Base-by-base conservation (phyloP, 2,888 invertebrate species). In the Sussaba pulchella region DNA sequence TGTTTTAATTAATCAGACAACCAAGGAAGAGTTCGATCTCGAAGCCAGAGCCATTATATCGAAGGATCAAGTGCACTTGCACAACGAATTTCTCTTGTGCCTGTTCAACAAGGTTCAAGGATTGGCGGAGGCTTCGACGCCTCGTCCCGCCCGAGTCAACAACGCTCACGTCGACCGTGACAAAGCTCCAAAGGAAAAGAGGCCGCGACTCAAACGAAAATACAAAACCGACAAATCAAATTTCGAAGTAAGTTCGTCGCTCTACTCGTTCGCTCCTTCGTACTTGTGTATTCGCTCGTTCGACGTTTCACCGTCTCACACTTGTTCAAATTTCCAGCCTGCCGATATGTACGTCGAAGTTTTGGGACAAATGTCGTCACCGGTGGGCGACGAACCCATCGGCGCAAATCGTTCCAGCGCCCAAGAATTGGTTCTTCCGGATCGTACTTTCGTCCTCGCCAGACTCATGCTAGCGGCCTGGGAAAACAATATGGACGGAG, bases 401-500 rank as follows among this genome's bases (percentile, higher is more conserved):
- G 89, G 92, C 91, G 89, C 92, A 84, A 92, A 94, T 89, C 93
- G 95, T 80, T 95, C 94, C 85, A 95, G 94, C 78, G 94, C 93
- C 0, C 94, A 97, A 90, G 97, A 98, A 91, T 92, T 97, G 75
- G 96, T 97, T 87, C 92, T 98, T 79, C 98, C 98, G 0, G 98
- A 98, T 90, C 94, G 95, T 82, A 96, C 96, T 0, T 95, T 98
- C 88, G 95, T 98, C 4, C 94, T 96, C 81, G 97, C 97, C 0
- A 93, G 98, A 78, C 95, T 98, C 86, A 95, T 97, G 92, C 94
- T 98, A 9, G 96, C 96, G 3, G 97, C 98, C 5, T 98, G 98
- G 98, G 98, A 98, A 88, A 94, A 95, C 63, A 98, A 97, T 0
- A 94, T 98, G 50, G 96, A 97, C 84, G 97, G 97, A 6, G 96